These are phyloP conservation scores for Megalops cyprinoides DNA, from an alignment of 2,797 vertebrate genomes.

Conservation along the genomic window DNA sequence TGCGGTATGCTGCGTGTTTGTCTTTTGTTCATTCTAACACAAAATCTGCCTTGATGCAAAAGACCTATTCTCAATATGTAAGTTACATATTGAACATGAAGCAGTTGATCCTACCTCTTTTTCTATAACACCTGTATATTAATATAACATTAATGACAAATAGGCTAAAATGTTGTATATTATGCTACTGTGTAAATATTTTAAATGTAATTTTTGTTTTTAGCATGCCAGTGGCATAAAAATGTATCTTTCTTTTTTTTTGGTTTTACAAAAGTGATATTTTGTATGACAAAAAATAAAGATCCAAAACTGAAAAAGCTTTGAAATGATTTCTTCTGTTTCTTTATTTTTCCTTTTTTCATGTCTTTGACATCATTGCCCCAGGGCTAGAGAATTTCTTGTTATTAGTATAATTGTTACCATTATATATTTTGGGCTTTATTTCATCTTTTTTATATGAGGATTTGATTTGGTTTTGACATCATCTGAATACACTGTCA, in stretches of 20 bases:
- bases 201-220: constrained; percentile 40
- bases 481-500: background rate
- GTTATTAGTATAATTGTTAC: background rate
- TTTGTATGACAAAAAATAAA: constrained; percentile 55
- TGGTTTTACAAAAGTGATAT: constrained; percentile 51
- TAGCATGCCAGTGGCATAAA: constrained; percentile 37
- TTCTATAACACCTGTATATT: constrained; percentile 46
- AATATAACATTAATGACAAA: constrained; percentile 34
- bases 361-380: background rate
- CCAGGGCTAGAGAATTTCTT: background rate
- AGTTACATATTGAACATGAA: constrained; percentile 42
- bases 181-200: constrained; percentile 58
- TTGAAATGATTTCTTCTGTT: background rate
- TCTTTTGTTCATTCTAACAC: background rate
- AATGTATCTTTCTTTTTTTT: constrained; percentile 37
- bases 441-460: background rate
- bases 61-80: constrained; percentile 20
- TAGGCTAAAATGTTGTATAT: constrained; percentile 41
- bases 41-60: constrained; percentile 21
- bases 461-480: background rate
- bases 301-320: background rate
- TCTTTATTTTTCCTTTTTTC: background rate
- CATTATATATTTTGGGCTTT: background rate
- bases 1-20: background rate
- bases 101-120: constrained; percentile 49